phyloP scores from a whole-genome alignment of 2,113 vertebrate genomes.

The Perca schrenkii region DNA sequence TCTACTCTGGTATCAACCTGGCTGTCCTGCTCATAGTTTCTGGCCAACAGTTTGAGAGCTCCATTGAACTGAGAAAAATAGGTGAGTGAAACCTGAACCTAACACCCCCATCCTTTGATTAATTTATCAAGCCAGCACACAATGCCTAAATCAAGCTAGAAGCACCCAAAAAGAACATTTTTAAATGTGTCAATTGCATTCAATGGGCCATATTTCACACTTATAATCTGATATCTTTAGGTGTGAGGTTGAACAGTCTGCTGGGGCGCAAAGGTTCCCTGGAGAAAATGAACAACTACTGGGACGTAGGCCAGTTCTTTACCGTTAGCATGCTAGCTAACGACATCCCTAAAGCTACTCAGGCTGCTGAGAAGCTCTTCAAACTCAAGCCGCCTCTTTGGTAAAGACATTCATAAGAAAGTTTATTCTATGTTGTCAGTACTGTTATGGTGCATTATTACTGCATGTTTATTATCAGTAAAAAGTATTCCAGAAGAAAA shows the following conservation, averaged over 20 bases:
- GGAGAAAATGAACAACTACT: conserved; percentile 97
- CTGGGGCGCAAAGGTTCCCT: conserved; percentile 95
- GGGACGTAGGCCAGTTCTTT: conserved; percentile 97
- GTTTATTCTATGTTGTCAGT: background rate
- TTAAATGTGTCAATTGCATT: background rate
- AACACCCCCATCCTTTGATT: background rate
- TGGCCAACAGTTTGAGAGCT: conserved; percentile 96
- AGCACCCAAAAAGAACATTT: background rate
- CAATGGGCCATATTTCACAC: background rate
- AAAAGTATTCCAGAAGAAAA: background rate
- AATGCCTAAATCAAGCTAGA: background rate
- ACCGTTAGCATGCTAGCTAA: conserved; percentile 92
- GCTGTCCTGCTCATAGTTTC: conserved; percentile 92
- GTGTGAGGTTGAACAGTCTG: conserved; percentile 92
- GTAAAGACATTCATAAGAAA: conserved; percentile 77
- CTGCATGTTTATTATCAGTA: background rate
- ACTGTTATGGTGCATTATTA: background rate
- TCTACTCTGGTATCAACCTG: conserved; percentile 96
- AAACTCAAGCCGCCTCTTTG: conserved; percentile 95
- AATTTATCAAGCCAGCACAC: background rate
- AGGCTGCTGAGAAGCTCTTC: conserved; percentile 95
- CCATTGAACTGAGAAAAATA: conserved; percentile 95
- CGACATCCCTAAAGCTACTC: conserved; percentile 92
- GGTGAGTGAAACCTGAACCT: conserved; percentile 80
- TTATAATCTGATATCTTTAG: conserved; percentile 71